Evolutionary conservation across 2,888 invertebrate genomes (phyloP).

Genomic region (Leptodirus hochenwartii): DNA sequence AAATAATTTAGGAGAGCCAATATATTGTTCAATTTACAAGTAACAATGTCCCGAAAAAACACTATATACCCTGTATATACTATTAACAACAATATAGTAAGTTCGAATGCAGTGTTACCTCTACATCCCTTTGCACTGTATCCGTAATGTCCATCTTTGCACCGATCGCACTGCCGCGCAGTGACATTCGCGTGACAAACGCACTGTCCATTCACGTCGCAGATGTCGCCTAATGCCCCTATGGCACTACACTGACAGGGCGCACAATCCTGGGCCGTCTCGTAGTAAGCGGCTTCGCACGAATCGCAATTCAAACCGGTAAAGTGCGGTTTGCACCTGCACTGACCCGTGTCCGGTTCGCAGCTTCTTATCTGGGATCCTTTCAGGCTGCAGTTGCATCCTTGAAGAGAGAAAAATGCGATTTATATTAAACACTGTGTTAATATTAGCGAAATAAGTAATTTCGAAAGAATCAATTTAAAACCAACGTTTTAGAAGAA

Average conservation of each 20-base stretch:
- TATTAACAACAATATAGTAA: no score
- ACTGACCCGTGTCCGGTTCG: slow-evolving; percentile 61
- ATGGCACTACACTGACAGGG: slow-evolving; percentile 64
- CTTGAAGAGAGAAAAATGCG: slow-evolving; percentile 39
- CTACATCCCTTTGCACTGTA: slow-evolving; percentile 61
- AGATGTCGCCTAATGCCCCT: slow-evolving; percentile 45
- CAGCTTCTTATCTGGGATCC: slow-evolving; percentile 55
- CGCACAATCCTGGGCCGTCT: slow-evolving; percentile 56
- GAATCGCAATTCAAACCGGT: slow-evolving; percentile 55
- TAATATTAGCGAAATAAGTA: background rate
- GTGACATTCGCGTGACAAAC: slow-evolving; percentile 58
- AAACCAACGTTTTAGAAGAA: no score
- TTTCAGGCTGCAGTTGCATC: slow-evolving; percentile 63
- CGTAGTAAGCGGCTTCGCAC: slow-evolving; percentile 68
- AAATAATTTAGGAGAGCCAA: no score
- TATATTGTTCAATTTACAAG: no score
- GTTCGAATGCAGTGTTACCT: slow-evolving; percentile 29
- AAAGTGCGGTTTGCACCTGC: slow-evolving; percentile 54
- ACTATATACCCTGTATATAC: no score
- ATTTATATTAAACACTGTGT: background rate
- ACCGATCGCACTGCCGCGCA: slow-evolving; percentile 52
- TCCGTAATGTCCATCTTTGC: slow-evolving; percentile 59
- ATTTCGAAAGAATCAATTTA: no score
- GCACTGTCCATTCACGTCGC: slow-evolving; percentile 65
- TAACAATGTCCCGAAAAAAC: no score